A percentile compares a stretch with the other conserved stretches of the same genome.
Evolutionary conservation across 2,888 invertebrate genomes (phyloP).

Genomic region (Rapana venosa): DNA sequence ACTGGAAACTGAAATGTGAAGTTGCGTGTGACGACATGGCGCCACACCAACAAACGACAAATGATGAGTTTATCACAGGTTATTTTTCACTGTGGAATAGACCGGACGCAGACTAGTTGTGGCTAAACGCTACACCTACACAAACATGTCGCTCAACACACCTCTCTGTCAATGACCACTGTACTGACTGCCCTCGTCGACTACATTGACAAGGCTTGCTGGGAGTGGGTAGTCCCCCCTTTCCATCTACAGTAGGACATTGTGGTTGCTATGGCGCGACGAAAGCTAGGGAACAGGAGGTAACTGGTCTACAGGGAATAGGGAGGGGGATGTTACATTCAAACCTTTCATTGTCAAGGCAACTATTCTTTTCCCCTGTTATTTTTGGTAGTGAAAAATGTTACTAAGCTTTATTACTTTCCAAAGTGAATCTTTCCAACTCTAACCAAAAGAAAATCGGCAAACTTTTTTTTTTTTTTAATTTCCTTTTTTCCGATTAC

Average conservation of each 20-base stretch:
- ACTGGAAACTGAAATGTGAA: not conserved
- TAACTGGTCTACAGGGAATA: not conserved
- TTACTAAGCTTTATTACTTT: no score
- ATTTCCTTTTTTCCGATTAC: no score
- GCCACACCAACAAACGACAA: not conserved
- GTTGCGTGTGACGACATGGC: not conserved
- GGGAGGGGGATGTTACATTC: no score
- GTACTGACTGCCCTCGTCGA: not conserved
- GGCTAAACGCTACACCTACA: slow-evolving; percentile 7
- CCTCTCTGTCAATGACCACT: not conserved
- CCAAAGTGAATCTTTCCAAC: no score
- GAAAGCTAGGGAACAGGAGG: not conserved
- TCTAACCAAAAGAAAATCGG: no score
- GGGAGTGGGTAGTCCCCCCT: not conserved
- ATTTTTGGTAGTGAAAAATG: no score
- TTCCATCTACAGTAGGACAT: not conserved
- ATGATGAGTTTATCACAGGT: slow-evolving; percentile 25
- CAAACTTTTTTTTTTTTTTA: no score
- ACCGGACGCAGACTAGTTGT: not conserved
- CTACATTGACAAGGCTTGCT: not conserved
- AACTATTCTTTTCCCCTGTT: no score
- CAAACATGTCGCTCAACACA: not conserved
- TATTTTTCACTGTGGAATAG: not conserved
- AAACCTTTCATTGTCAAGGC: no score
- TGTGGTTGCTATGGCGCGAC: not conserved